These are phyloP conservation scores for Limnephilus lunatus DNA, from an alignment of 2,888 invertebrate genomes.

Conservation along the genomic window DNA sequence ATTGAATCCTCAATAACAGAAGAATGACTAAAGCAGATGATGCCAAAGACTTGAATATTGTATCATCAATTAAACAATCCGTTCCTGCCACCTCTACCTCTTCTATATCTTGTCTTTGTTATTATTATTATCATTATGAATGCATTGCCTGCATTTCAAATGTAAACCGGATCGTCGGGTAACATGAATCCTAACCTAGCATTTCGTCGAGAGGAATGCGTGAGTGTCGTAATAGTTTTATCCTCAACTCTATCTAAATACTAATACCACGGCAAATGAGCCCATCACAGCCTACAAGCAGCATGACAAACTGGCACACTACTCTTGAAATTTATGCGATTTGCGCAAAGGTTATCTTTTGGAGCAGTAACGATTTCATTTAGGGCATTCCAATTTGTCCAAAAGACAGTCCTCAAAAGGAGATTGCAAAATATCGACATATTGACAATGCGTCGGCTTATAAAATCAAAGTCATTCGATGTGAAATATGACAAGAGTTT, in stretches of 20 bases:
- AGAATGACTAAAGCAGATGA: neutral
- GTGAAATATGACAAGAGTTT: no score
- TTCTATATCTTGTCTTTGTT: neutral
- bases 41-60: neutral
- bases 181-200: neutral
- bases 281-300: neutral
- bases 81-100: neutral
- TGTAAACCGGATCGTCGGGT: neutral
- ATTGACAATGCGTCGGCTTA: neutral
- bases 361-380: neutral
- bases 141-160: neutral
- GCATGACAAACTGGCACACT: neutral
- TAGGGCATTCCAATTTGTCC: neutral
- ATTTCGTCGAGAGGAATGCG: neutral
- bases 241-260: neutral
- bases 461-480: no score
- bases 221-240: neutral
- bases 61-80: neutral
- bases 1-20: neutral
- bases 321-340: neutral
- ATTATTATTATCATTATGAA: neutral
- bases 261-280: neutral
- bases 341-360: neutral
- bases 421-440: neutral
- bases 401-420: neutral